Evolutionary conservation across 2,797 vertebrate genomes (phyloP).

Genomic region (Distichodus sexfasciatus): DNA sequence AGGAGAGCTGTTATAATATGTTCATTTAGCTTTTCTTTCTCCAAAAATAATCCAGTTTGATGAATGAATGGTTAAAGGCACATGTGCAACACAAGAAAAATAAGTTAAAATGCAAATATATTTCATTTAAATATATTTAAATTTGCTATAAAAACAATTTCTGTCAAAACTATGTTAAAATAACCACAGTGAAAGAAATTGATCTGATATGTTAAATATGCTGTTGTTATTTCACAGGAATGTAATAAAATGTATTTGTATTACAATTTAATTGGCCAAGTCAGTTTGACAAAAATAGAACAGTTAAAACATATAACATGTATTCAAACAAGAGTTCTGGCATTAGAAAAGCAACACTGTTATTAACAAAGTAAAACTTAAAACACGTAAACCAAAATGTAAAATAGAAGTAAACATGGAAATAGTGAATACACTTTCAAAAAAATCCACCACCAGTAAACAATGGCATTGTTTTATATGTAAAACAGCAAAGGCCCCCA

Average conservation of each 20-base stretch:
- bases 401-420: not conserved
- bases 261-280: not conserved
- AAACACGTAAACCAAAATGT: not conserved
- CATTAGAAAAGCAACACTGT: too few species aligned
- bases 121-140: slow-evolving; percentile 12
- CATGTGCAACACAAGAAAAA: slow-evolving; percentile 32
- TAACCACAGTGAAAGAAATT: not conserved
- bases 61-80: slow-evolving; percentile 38
- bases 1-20: not conserved
- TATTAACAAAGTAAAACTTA: not conserved
- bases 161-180: not conserved
- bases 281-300: not conserved
- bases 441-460: not conserved
- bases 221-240: not conserved
- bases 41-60: not conserved
- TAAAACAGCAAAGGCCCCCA: slow-evolving; percentile 12
- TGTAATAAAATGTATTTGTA: not conserved
- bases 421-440: not conserved
- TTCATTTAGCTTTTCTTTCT: not conserved
- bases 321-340: not conserved
- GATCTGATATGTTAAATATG: not conserved
- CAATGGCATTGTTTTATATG: not conserved
- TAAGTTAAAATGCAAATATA: too few species aligned
- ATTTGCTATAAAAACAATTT: not conserved
- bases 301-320: not conserved